phyloP scores from a whole-genome alignment of 2,888 invertebrate genomes.

The Mythimna lalbum region DNA sequence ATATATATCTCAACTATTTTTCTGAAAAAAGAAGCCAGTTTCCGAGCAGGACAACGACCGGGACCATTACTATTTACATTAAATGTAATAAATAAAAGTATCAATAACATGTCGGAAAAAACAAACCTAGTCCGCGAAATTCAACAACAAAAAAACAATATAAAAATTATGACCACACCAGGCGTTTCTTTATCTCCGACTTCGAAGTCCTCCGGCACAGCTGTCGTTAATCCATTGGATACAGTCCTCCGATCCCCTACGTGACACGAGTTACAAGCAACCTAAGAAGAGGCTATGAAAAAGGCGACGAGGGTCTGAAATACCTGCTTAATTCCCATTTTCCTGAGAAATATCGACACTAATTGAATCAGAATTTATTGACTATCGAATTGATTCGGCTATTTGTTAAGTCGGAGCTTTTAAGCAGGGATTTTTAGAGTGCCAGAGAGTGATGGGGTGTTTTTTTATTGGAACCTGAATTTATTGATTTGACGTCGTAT shows the following conservation, averaged over 20 bases:
- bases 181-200: slow-evolving; percentile 28
- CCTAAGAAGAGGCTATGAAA: slow-evolving; percentile 24
- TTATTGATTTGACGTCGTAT: neutral
- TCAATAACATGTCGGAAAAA: too few relatives aligned
- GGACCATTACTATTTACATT: too few relatives aligned
- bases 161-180: slow-evolving; percentile 9
- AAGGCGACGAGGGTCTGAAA: slow-evolving; percentile 29
- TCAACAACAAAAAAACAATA: slow-evolving; percentile 6
- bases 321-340: neutral
- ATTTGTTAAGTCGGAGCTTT: neutral
- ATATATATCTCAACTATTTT: too few relatives aligned
- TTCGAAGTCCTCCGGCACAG: slow-evolving; percentile 37
- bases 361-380: slow-evolving; percentile 40
- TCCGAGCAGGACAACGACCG: too few relatives aligned
- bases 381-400: slow-evolving; percentile 6
- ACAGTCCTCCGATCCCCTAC: slow-evolving; percentile 45
- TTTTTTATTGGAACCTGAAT: neutral
- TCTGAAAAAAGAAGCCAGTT: too few relatives aligned
- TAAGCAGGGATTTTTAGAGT: neutral
- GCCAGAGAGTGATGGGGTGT: neutral
- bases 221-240: slow-evolving; percentile 43
- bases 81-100: too few relatives aligned
- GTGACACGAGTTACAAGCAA: slow-evolving; percentile 47
- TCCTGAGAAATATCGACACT: slow-evolving; percentile 34
- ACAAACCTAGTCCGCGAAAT: too few relatives aligned